Conservation (phyloP, 2,888 invertebrate species). For the Platerodrilus igneus region DNA sequence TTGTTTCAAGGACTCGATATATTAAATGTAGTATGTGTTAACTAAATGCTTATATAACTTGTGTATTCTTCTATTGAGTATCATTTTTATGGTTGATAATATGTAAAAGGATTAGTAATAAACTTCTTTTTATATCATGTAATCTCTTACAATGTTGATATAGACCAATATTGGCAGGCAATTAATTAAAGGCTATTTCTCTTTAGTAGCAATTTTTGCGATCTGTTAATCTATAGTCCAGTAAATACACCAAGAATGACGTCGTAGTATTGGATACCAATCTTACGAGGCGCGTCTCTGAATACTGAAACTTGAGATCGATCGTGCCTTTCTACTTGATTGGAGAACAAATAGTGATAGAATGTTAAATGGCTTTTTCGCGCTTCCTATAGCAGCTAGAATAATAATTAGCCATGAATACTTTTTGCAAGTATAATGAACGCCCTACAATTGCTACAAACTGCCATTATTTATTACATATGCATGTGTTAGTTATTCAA, state of each 20-base stretch:
- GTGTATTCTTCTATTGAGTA: no score
- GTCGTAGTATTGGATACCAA: conserved; percentile 22
- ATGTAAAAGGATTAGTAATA: no score
- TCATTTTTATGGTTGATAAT: no score
- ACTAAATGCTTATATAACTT: no score
- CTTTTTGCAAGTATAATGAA: conserved; percentile 24
- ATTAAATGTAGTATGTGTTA: no score
- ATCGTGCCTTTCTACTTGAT: conserved; percentile 29
- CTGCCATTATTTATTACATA: conserved; percentile 15
- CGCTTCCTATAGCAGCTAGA: conserved; percentile 18
- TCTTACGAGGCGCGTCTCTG: conserved; percentile 21
- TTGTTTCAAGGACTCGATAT: no score
- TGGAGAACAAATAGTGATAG: conserved; percentile 32
- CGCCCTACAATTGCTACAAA: conserved; percentile 15
- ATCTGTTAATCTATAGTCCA: conserved; percentile 17
- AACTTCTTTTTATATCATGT: no score
- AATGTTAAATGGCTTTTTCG: conserved; percentile 26
- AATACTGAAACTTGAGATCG: conserved; percentile 24
- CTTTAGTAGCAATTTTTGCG: conserved; percentile 10
- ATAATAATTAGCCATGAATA: conserved; percentile 24
- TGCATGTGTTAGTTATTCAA: conserved; percentile 7
- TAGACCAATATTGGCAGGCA: no score
- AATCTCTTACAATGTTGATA: no score
- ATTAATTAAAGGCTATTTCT: no score
- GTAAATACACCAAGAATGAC: conserved; percentile 15